Conservation (phyloP, 2,113 vertebrate genomes). For the Ceyx margarethae region DNA sequence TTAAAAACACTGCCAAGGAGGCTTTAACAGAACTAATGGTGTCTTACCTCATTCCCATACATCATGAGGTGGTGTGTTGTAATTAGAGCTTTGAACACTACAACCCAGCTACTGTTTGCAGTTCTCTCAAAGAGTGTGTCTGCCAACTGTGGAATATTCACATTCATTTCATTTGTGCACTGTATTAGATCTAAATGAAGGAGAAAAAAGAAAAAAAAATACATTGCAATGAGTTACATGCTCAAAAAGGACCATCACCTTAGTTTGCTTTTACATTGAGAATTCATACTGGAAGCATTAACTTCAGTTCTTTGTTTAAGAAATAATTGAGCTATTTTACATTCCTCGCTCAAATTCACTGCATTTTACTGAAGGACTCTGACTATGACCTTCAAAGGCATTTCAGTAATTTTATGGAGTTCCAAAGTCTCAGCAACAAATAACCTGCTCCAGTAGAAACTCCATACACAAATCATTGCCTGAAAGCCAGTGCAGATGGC, state of each 20-base stretch:
- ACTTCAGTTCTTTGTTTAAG: neutral
- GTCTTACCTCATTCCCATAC: constrained; percentile 93
- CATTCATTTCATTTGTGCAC: constrained; percentile 94
- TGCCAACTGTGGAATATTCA: constrained; percentile 89
- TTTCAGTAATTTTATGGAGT: neutral
- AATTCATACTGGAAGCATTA: neutral
- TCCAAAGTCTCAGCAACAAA: neutral
- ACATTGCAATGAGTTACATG: neutral
- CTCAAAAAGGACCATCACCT: neutral
- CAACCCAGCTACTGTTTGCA: constrained; percentile 93
- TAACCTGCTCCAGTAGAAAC: neutral
- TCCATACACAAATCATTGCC: neutral
- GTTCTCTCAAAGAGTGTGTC: constrained; percentile 89
- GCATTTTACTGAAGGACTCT: neutral
- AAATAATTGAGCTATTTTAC: neutral
- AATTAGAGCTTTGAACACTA: constrained; percentile 96
- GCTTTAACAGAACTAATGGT: neutral
- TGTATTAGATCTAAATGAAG: constrained; percentile 86
- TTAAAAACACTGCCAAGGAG: neutral
- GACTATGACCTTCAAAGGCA: neutral
- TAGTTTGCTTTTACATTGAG: neutral
- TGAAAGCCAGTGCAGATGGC: neutral
- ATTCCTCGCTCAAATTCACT: neutral
- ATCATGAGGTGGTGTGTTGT: constrained; percentile 97
- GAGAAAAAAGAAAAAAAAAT: neutral